Evolutionary conservation across 2,888 invertebrate species (phyloP).

Genomic region (Lepidochitona cinerea): DNA sequence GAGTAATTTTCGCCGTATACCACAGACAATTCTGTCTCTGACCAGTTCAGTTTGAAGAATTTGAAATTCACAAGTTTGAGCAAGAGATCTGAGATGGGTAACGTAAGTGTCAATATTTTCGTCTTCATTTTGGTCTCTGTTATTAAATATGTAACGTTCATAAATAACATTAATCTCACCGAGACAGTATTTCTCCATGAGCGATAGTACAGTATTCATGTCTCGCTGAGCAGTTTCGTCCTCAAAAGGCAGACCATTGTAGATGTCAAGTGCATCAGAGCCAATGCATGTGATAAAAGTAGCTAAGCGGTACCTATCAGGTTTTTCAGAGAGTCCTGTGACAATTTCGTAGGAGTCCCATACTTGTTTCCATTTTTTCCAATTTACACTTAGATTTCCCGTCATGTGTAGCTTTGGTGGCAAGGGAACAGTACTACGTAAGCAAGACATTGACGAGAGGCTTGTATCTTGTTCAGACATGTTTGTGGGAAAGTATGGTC

Average conservation of each 20-base stretch:
- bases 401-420: too few species aligned
- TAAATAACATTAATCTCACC: background rate
- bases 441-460: too few species aligned
- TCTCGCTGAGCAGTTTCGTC: background rate
- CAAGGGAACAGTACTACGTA: too few species aligned
- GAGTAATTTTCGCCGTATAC: background rate
- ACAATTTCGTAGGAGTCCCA: background rate
- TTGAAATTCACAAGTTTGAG: background rate
- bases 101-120: background rate
- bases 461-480: too few species aligned
- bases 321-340: background rate
- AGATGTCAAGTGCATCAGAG: background rate
- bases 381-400: background rate
- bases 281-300: background rate
- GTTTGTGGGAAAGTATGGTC: too few species aligned
- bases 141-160: background rate
- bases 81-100: background rate
- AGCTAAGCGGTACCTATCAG: background rate
- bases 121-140: background rate
- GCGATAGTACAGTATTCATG: background rate
- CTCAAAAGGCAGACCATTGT: background rate
- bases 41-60: background rate
- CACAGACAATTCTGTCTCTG: slow-evolving; percentile 9
- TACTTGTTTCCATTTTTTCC: background rate
- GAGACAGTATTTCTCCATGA: background rate